phyloP scores from a whole-genome alignment of 2,797 vertebrate species.

The Sphenodon punctatus region DNA sequence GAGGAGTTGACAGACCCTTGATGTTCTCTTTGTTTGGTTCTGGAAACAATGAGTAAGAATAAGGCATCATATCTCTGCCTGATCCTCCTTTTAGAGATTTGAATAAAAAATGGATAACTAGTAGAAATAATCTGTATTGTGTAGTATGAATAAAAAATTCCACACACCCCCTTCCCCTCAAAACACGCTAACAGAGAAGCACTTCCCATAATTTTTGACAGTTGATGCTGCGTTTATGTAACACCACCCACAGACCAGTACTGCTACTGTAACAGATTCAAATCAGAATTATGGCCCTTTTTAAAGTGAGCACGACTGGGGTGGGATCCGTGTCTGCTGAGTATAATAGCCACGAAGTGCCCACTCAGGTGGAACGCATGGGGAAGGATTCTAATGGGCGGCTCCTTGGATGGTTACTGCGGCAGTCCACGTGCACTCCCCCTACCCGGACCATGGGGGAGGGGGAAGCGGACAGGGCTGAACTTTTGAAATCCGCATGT shows the following conservation, averaged over 20 bases:
- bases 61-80: background rate
- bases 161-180: no score
- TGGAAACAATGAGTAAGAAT: background rate
- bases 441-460: no score
- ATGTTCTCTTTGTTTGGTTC: background rate
- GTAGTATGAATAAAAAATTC: background rate
- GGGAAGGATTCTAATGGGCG: no score
- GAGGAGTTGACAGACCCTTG: background rate
- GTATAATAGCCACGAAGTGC: no score
- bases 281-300: no score
- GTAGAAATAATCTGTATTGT: background rate
- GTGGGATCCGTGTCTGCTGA: no score
- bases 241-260: conserved; percentile 48
- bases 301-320: no score
- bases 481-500: no score
- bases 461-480: no score
- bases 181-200: conserved; percentile 13
- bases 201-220: conserved; percentile 41
- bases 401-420: no score
- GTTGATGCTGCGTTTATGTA: conserved; percentile 62
- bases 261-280: conserved; percentile 17
- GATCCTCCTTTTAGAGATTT: background rate
- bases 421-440: no score
- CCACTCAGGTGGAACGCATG: no score
- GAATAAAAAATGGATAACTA: background rate